Conservation (phyloP, 1,140 invertebrate genomes). For the Aphelenchoides fujianensis region DNA sequence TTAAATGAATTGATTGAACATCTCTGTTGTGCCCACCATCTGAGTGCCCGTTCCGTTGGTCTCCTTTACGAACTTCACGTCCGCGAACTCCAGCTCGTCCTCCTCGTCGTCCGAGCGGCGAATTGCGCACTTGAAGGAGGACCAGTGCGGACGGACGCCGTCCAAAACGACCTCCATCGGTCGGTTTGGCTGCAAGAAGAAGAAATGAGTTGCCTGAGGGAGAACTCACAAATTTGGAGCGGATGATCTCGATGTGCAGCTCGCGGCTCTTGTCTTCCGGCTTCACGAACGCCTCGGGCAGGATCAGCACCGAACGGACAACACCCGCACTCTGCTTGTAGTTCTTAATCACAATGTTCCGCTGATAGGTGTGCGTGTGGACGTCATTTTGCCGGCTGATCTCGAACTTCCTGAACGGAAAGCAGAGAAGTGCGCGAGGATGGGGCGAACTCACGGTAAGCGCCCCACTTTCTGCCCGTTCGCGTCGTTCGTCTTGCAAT, state of each 20-base stretch:
- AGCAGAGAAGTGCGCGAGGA: background rate
- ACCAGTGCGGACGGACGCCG: conserved; percentile 1
- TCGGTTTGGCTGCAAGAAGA: conserved; percentile 4
- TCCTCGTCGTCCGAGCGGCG: conserved; percentile 12
- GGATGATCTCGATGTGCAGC: background rate
- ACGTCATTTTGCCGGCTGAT: conserved; percentile 1
- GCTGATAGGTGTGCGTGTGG: conserved; percentile 13
- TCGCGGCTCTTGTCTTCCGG: background rate
- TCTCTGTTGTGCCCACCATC: background rate
- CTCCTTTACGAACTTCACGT: conserved; percentile 8
- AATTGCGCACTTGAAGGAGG: conserved; percentile 18
- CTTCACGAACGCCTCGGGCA: background rate
- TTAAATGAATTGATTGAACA: background rate
- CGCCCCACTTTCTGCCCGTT: background rate
- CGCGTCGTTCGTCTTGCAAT: too few relatives aligned
- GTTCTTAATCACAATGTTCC: conserved; percentile 17
- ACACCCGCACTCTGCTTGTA: conserved; percentile 11
- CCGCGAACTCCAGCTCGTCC: conserved; percentile 16
- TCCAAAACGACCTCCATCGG: conserved; percentile 23
- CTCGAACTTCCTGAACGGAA: background rate
- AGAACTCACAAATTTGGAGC: conserved; percentile 12
- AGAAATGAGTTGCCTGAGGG: background rate
- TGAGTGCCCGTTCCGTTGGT: background rate
- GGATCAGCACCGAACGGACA: background rate
- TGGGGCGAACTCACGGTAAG: background rate